Base-by-base conservation (phyloP, 2,888 invertebrate species). In the Limnephilus lunatus region DNA sequence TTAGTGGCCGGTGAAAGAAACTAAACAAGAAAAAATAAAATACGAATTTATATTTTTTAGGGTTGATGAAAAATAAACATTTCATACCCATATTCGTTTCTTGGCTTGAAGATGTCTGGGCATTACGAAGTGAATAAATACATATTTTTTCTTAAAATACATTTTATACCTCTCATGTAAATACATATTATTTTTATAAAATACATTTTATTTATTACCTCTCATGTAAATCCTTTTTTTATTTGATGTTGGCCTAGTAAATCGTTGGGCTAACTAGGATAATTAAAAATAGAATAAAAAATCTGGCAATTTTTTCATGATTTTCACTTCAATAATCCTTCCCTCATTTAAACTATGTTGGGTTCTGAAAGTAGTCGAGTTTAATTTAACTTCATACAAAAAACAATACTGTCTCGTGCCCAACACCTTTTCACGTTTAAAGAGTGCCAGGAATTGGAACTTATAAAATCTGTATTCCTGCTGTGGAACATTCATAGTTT, bases 391-490 rank as follows among this genome's bases (percentile, higher is more conserved):
- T 9, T 68, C 25, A 68, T 68, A 25, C 68, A 68, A 68, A 53
- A 68, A 19, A 68, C 68, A 68, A 68, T n/a, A 68, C 68, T 68
- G 68, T 68, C 68, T 68, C 68, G 9, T 68, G 25, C 68, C 68
- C 25, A 68, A 68, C 68, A 68, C 68, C 25, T 68, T 68, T 68
- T n/a, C 68, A 9, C 68, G 68, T 68, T 25, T 68, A 68, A 68
- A 25, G 68, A 68, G 9, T n/a, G n/a, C 68, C 25, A 68, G n/a
- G 19, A 35, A 83, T 44, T 86, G 48, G 86, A 35, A 86, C 48
- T 30, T 39, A 44, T 86, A 48, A 86, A 86, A 48, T 85, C 44
- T 48, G 86, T 44, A 86, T 86, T 86, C 86, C 30, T 39, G 39
- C 48, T 85, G 44, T 30, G n/a, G n/a, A 85, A 44, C 39, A 48